Evolutionary conservation across 2,888 invertebrate species (phyloP), one percentile per base, ranked within the genome.

Genomic region (Oxystoma pomonae): DNA sequence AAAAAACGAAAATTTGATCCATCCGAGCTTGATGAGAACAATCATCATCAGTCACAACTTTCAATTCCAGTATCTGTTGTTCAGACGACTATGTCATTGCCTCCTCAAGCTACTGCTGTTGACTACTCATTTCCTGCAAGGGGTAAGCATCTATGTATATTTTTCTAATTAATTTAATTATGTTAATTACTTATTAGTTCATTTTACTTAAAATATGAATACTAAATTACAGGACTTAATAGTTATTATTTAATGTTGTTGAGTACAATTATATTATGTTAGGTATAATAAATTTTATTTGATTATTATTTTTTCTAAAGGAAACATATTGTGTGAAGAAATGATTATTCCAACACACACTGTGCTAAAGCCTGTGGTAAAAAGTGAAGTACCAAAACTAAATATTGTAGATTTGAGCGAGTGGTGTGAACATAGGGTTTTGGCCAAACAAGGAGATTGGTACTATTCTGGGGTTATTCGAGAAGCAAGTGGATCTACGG

Each of bases 1-100:
- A 97, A 97, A 82, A 97, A 97, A 82, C 86, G 97, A 68, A 94
- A 94, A 81, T 92, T 90, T 76, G 89, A 90, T 79, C 89, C 89
- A 55, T 87, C 90, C 55, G 90, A 91, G 74, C 81, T 91, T 63
- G 92, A 92, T 78, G 90, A 90, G 63, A 73, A 62, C 66, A 71
- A 69, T 60, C n/a, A n/a, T n/a, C 69, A 67, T 58, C 65, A 66
- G 55, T 67, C 71, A 53, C 66, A 71, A 20, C 70, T 71, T 57
- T 77, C 74, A 70, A 77, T 78, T 68, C 77, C 77, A 67, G 78
- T 79, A 49, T 78, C 79, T 59, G 78, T 78, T 19, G 78, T 78
- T 50, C 79, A 80, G 69, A 70, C 70, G 69, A 72, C 73, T 20
- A 76, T 80, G 51, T 78, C 74, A 60, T 73, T 71, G 65, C 76